phyloP scores from a whole-genome alignment of 2,113 vertebrate genomes.

The Coryphaenoides rupestris region DNA sequence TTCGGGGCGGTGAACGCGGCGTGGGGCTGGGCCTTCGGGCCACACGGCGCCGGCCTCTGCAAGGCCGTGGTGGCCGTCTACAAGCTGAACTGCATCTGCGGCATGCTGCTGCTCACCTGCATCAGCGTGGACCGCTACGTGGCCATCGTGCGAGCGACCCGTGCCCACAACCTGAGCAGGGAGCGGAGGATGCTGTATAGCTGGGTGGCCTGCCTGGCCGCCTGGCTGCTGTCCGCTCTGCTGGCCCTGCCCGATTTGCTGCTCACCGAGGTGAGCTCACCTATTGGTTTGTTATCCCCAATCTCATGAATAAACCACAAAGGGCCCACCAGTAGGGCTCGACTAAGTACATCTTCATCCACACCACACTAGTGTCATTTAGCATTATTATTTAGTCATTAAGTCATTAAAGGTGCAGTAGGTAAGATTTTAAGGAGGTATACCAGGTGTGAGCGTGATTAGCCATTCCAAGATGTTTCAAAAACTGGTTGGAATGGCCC shows the following conservation, averaged over 20 bases:
- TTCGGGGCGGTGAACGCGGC: slow-evolving; percentile 81
- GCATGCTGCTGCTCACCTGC: slow-evolving; percentile 84
- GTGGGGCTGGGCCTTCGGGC: slow-evolving; percentile 77
- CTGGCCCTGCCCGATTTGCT: slow-evolving; percentile 84
- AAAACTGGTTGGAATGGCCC: too few species aligned
- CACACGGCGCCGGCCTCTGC: slow-evolving; percentile 73
- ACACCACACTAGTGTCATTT: too few species aligned
- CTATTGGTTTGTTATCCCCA: too few species aligned
- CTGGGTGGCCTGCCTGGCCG: slow-evolving; percentile 70
- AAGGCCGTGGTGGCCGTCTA: slow-evolving; percentile 79
- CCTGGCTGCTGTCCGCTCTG: slow-evolving; percentile 73
- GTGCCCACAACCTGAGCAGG: slow-evolving; percentile 72
- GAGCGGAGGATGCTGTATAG: slow-evolving; percentile 73
- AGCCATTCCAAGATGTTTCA: too few species aligned
- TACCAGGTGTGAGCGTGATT: too few species aligned
- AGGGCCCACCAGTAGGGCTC: too few species aligned
- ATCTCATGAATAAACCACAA: too few species aligned
- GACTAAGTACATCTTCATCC: too few species aligned
- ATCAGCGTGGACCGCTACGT: slow-evolving; percentile 88
- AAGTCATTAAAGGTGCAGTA: too few species aligned
- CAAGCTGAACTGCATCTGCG: slow-evolving; percentile 88
- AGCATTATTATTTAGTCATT: too few species aligned
- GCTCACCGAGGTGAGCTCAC: slow-evolving; percentile 75
- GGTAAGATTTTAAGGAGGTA: too few species aligned
- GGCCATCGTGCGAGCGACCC: slow-evolving; percentile 76